These are phyloP conservation scores for Tenthredo livida DNA, from an alignment of 2,888 invertebrate genomes.

Conservation along the genomic window DNA sequence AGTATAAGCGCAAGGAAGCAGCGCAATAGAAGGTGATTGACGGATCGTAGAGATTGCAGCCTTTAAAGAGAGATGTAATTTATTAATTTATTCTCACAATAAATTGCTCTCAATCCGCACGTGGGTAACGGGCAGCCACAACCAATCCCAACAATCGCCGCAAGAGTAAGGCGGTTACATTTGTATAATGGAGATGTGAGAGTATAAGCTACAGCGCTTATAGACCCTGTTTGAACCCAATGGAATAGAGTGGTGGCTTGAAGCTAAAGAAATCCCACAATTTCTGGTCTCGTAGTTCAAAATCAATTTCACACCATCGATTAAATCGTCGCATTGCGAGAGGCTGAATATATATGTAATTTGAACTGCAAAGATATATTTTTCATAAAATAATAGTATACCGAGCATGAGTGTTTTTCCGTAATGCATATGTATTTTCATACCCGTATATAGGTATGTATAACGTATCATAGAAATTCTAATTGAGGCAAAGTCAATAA, in stretches of 20 bases:
- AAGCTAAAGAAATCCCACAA: constrained; percentile 35
- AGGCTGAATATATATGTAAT: neutral
- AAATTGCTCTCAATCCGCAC: constrained; percentile 66
- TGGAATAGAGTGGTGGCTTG: constrained; percentile 23
- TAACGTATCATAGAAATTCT: neutral
- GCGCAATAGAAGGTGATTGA: constrained; percentile 51
- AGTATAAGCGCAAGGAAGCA: neutral
- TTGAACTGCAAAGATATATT: neutral
- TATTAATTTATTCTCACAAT: constrained; percentile 68
- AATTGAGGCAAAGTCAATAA: neutral
- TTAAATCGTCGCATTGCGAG: neutral
- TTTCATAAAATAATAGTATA: neutral
- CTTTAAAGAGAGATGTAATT: constrained; percentile 57
- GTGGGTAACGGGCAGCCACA: constrained; percentile 60
- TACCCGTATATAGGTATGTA: neutral
- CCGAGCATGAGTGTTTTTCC: neutral
- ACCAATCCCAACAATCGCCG: constrained; percentile 36
- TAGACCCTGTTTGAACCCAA: constrained; percentile 5
- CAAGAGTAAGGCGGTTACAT: constrained; percentile 7
- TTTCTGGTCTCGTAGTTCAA: constrained; percentile 5
- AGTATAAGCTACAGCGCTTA: constrained; percentile 12
- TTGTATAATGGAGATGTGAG: constrained; percentile 13
- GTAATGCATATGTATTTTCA: neutral
- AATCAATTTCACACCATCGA: constrained; percentile 25
- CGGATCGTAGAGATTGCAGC: constrained; percentile 55